Evolutionary conservation across 37 sponge, comb jelly and placozoan species (phyloP), one percentile per base, ranked within the genome.

Genomic region (Chondrilla cf. caribensis): DNA sequence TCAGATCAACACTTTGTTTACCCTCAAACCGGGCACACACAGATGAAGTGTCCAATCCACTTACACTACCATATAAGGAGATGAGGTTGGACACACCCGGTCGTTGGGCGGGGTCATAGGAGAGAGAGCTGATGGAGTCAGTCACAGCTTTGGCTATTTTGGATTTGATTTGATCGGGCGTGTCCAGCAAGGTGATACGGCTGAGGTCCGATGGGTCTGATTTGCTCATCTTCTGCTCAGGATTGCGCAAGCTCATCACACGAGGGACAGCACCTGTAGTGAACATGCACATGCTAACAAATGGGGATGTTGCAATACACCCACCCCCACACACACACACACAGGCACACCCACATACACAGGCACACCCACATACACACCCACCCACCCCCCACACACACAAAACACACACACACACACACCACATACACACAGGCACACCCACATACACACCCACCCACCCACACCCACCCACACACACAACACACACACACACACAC

Each of bases 211-310:
- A 73, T 57, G 84, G 86, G 84, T 89, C 93, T 21, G 93, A 95
- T 58, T 95, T 95, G 86, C 96, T 95, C 93, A 95, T 95, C 67
- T 93, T 95, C 68, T 89, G 86, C 29, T 79, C 47, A 17, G 96
- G 96, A 62, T 89, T 85, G 41, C 91, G 38, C 31, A 95, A 82
- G 65, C 86, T 90, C 89, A 85, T 93, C 7, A 95, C 88, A 77
- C 91, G 81, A 58, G 39, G 84, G 2, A 82, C 84, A 24, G 35
- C 77, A 58, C 82, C 84, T 89, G 43, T 36, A 26, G n/a, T n/a
- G n/a, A n/a, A n/a, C n/a, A n/a, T n/a, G n/a, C n/a, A n/a, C n/a
- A n/a, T n/a, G n/a, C n/a, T n/a, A n/a, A n/a, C n/a, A n/a, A n/a
- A n/a, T n/a, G n/a, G n/a, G n/a, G n/a, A n/a, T n/a, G n/a, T n/a